These are phyloP conservation scores for Pyrocephalus nanus DNA, from an alignment of 2,797 vertebrate species.

Conservation along the genomic window DNA sequence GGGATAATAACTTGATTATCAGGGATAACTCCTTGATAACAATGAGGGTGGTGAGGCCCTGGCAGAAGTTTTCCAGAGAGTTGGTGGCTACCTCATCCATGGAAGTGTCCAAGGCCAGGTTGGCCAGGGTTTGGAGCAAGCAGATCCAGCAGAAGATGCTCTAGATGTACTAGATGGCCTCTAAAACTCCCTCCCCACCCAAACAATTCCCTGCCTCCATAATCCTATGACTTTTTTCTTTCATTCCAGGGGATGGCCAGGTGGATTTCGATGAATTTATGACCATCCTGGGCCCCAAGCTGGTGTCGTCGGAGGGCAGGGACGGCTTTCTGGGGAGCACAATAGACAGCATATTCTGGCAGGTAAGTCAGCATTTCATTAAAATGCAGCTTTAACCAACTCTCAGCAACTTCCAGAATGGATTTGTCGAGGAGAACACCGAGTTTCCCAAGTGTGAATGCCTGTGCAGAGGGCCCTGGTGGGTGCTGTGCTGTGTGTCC, in stretches of 20 bases:
- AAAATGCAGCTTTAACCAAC: neutral
- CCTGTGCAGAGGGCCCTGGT: neutral
- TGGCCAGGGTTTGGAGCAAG: neutral
- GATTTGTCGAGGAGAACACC: neutral
- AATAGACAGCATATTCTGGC: slow-evolving; percentile 98
- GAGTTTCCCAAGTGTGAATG: neutral
- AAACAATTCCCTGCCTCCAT: neutral
- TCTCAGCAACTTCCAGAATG: neutral
- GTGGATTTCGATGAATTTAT: slow-evolving; percentile 97
- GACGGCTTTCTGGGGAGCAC: slow-evolving; percentile 94
- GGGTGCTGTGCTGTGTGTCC: neutral
- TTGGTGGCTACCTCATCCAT: neutral
- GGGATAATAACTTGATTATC: neutral
- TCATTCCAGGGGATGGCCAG: slow-evolving; percentile 89
- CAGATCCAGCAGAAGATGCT: neutral
- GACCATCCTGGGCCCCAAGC: slow-evolving; percentile 95
- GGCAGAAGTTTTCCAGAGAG: neutral
- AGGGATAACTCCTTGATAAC: neutral
- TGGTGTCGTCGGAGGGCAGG: slow-evolving; percentile 91
- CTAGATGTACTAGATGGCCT: neutral
- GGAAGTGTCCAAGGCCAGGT: neutral
- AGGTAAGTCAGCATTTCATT: slow-evolving; percentile 77
- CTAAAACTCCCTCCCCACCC: neutral
- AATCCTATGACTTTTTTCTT: neutral
- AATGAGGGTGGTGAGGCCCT: neutral